Evolutionary conservation across 2,888 invertebrate genomes (phyloP).

Genomic region (Electrophaes corylata): DNA sequence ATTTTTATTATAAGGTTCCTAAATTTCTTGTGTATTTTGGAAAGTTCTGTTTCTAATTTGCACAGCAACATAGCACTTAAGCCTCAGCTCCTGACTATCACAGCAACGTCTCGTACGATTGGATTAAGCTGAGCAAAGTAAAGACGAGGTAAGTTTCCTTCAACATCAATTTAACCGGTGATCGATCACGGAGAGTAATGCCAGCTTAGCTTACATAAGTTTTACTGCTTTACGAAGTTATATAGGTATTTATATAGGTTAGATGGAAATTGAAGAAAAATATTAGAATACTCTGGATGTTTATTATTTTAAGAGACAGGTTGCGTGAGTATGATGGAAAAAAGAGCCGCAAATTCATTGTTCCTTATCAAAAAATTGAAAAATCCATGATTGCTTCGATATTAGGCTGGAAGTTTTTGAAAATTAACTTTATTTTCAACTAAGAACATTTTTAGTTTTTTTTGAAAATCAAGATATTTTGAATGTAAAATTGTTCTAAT

Average conservation of each 20-base stretch:
- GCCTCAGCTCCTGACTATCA: slow-evolving; percentile 42
- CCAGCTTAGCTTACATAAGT: slow-evolving; percentile 41
- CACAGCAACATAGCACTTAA: slow-evolving; percentile 18
- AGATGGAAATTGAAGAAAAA: background rate
- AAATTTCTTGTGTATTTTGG: no score
- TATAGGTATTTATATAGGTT: slow-evolving; percentile 1
- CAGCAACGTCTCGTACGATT: slow-evolving; percentile 43
- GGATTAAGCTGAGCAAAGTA: slow-evolving; percentile 46
- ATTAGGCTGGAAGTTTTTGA: slow-evolving; percentile 5
- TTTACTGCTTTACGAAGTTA: slow-evolving; percentile 22
- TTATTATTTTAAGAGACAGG: no score
- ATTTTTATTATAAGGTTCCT: no score
- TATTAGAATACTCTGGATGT: no score
- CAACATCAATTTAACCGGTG: slow-evolving; percentile 53
- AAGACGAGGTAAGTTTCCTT: slow-evolving; percentile 54
- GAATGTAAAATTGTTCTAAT: no score
- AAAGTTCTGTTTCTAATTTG: slow-evolving; percentile 4
- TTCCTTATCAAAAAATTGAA: no score
- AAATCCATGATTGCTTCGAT: slow-evolving; percentile 3
- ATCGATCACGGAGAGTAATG: slow-evolving; percentile 54
- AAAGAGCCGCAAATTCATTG: no score
- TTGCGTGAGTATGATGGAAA: no score
- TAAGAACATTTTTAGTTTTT: slow-evolving; percentile 6
- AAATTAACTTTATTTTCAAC: slow-evolving; percentile 16
- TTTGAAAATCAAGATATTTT: no score